These are phyloP conservation scores for Entomobrya proxima DNA, from an alignment of 2,888 invertebrate genomes.

Conservation along the genomic window DNA sequence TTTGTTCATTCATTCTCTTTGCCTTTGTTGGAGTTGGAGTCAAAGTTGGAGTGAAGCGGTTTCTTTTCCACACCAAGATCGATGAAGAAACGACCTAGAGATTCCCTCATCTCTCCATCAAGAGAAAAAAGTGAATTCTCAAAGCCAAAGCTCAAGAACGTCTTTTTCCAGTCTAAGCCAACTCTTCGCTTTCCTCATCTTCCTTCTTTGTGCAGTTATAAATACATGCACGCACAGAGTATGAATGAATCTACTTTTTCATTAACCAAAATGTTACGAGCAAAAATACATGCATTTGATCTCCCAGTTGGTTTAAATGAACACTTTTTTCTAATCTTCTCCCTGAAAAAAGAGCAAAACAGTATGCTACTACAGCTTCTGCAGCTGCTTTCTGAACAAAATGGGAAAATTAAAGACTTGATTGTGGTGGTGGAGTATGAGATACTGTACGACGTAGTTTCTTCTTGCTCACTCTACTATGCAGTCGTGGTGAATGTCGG, in stretches of 20 bases:
- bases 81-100: background rate
- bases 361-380: background rate
- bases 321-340: too few species aligned
- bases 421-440: background rate
- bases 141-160: slow-evolving; percentile 15
- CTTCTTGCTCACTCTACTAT: background rate
- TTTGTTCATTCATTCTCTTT: too few species aligned
- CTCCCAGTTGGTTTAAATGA: background rate
- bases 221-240: background rate
- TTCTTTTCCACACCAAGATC: background rate
- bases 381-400: background rate
- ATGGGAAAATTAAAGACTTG: too few species aligned
- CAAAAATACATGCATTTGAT: background rate
- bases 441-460: too few species aligned
- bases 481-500: background rate
- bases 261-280: background rate
- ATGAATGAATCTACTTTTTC: background rate
- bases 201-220: background rate
- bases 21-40: background rate
- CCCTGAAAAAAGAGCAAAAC: background rate
- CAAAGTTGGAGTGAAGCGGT: background rate
- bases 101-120: slow-evolving; percentile 13
- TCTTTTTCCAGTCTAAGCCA: background rate
- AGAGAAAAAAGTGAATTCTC: slow-evolving; percentile 1
- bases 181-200: background rate